A percentile compares a stretch with the other conserved stretches of the same genome.
Conservation (phyloP, 2,797 vertebrate species). For the Naso thynnoides region DNA sequence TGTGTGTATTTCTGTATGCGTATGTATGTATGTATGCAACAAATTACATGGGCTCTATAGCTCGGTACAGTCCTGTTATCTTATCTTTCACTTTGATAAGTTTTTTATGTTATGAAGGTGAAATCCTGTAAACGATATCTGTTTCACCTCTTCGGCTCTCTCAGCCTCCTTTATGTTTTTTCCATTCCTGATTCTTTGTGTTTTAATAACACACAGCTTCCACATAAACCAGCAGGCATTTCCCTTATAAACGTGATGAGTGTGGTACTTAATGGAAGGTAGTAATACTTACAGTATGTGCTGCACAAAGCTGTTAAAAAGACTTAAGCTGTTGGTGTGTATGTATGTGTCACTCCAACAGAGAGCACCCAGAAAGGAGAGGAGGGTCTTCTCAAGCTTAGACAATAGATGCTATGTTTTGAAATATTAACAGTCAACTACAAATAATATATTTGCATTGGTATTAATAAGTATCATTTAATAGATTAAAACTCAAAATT, state of each 20-base stretch:
- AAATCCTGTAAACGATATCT: neutral
- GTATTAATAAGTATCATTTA: constrained; percentile 1
- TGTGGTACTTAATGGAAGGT: constrained; percentile 30
- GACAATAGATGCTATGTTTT: neutral
- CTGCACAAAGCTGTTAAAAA: constrained; percentile 40
- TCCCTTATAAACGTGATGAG: constrained; percentile 20
- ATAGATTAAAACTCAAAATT: constrained; percentile 16
- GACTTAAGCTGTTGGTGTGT: constrained; percentile 7
- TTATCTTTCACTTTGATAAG: neutral
- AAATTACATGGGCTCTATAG: no score
- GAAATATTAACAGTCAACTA: constrained; percentile 24
- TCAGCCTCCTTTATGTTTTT: constrained; percentile 13
- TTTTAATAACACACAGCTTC: constrained; percentile 28
- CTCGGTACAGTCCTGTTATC: neutral
- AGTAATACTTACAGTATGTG: constrained; percentile 23
- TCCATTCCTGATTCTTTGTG: constrained; percentile 4
- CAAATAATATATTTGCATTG: constrained; percentile 38
- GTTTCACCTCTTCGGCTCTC: constrained; percentile 5
- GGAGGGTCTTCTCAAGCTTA: neutral
- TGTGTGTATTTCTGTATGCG: no score
- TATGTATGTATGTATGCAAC: no score
- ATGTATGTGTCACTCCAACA: constrained; percentile 1
- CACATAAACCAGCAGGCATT: constrained; percentile 42
- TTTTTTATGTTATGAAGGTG: neutral
- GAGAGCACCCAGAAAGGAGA: neutral